Percentiles rank a stretch among this genome's conserved stretches.
phyloP scores from a whole-genome alignment of 2,888 invertebrate genomes.

The Cephus nigrinus region DNA sequence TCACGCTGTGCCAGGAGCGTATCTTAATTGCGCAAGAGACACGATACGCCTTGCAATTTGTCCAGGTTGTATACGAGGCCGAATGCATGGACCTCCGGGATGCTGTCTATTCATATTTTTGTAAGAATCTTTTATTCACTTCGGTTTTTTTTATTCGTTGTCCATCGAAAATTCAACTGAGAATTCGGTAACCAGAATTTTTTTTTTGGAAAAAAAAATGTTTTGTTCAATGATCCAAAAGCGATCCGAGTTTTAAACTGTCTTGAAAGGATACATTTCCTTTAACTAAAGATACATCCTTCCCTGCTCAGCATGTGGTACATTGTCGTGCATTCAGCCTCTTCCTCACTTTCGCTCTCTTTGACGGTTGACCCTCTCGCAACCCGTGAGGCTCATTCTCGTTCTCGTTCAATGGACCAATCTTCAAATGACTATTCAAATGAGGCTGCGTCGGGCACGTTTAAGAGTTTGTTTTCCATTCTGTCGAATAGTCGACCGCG shows the following conservation, averaged over 20 bases:
- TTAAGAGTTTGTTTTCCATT: conserved; percentile 20
- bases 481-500: conserved; percentile 16
- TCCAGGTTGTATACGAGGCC: conserved; percentile 18
- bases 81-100: background rate
- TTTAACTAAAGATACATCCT: background rate
- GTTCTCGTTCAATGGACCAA: conserved; percentile 13
- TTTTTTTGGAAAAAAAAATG: background rate
- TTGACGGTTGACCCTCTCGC: conserved; percentile 19
- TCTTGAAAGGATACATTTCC: background rate
- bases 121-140: background rate
- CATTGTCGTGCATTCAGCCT: conserved; percentile 25
- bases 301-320: conserved; percentile 23
- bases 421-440: conserved; percentile 26
- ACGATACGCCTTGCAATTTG: conserved; percentile 35
- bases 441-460: conserved; percentile 14
- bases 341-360: conserved; percentile 25
- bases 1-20: conserved; percentile 30
- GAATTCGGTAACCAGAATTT: background rate
- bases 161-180: background rate
- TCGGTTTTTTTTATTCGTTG: background rate
- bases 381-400: conserved; percentile 9
- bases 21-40: conserved; percentile 39
- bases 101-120: background rate
- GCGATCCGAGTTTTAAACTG: background rate
- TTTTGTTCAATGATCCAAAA: background rate